Base-by-base conservation (phyloP, 2,888 invertebrate species). In the Drosophila testacea region DNA sequence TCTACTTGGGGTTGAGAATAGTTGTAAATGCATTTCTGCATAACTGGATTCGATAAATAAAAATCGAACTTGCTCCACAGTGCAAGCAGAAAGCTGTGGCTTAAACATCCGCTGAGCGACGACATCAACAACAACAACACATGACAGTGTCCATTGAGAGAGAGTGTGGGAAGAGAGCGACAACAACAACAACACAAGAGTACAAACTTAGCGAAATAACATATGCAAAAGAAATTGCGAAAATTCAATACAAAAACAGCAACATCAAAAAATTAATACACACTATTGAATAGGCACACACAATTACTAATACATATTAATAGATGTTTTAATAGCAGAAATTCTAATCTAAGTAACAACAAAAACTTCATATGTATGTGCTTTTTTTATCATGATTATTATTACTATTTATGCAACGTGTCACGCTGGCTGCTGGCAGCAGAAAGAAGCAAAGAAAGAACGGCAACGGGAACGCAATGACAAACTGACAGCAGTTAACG, bases 401-500 rank as follows among this genome's bases (percentile, higher is more conserved):
- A 75, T 72, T 74, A 83, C 64, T 72, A 88, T 73, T 89, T 81
- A 84, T 90, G 91, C 90, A 88, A 91, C 91, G 91, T 90, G 90
- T 89, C 89, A 88, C 62, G 61, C 69, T 80, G 70, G 48, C 80
- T 70, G 63, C 52, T 54, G 41, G 41, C 54, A 57, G 36, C 16
- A 57, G 50, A 65, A 71, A 57, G 50, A 65, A 71, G 51, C 41
- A 48, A 63, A 59, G 74, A 77, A 71, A 63, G 69, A 86, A 76
- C 61, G 27, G 70, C 74, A 80, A 77, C 73, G 83, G 69, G 55
- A 83, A 70, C 73, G 73, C 65, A 82, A 82, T 83, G 86, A 83
- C 86, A 89, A 87, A 69, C 81, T 73, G 69, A 69, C 77, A 86
- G 77, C 69, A 75, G 76, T 88, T 86, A 83, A 83, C 88, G 79